phyloP scores from a whole-genome alignment of 1,140 invertebrate genomes.

The Scaptomyza pallida region DNA sequence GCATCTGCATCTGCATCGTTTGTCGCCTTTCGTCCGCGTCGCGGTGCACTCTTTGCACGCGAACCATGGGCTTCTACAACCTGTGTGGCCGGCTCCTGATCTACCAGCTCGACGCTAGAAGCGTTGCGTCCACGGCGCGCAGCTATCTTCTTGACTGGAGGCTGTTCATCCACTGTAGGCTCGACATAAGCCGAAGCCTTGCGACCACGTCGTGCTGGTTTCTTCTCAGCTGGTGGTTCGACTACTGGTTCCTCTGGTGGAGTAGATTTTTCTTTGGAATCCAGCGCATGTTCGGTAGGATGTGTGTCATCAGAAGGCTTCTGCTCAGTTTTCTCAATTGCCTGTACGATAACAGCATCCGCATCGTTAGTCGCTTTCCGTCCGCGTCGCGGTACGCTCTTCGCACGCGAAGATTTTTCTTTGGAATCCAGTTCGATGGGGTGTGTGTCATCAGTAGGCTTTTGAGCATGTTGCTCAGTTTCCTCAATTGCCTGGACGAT shows the following conservation, averaged over 20 bases:
- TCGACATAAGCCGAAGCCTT: too few relatives aligned
- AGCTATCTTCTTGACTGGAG: conserved; percentile 38
- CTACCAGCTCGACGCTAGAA: background rate
- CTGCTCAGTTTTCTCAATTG: background rate
- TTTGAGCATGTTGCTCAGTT: conserved; percentile 18
- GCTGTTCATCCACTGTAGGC: background rate
- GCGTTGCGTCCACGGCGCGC: conserved; percentile 40
- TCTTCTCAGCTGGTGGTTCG: conserved; percentile 4
- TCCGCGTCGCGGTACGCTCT: conserved; percentile 1
- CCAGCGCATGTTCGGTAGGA: background rate
- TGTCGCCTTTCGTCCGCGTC: conserved; percentile 11
- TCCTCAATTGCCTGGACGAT: background rate
- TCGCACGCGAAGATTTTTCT: background rate
- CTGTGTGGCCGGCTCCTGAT: background rate
- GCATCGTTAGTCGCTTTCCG: conserved; percentile 12
- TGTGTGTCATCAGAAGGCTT: conserved; percentile 15
- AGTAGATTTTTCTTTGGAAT: background rate
- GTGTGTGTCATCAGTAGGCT: conserved; percentile 6
- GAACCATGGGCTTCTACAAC: background rate
- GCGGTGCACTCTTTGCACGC: background rate
- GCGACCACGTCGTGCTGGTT: conserved; percentile 13
- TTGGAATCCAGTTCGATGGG: background rate
- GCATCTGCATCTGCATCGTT: conserved; percentile 4
- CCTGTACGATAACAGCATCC: background rate
- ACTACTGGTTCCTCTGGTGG: conserved; percentile 1